Evolutionary conservation across 2,888 invertebrate genomes (phyloP).

Genomic region (Cosmia trapezina): DNA sequence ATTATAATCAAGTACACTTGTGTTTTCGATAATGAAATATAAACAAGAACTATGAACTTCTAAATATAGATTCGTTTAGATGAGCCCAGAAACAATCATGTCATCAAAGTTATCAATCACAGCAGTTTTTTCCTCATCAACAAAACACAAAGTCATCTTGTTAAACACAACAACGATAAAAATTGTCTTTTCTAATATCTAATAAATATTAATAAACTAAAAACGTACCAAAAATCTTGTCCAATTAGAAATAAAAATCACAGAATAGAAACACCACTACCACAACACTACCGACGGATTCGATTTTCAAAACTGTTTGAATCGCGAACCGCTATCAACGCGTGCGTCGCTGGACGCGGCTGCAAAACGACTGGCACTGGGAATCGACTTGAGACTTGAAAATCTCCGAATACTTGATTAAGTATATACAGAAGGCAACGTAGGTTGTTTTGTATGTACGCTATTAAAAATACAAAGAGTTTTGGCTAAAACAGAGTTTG

Average conservation of each 20-base stretch:
- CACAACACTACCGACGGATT: constrained; percentile 53
- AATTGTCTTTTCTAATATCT: background rate
- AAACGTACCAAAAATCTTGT: constrained; percentile 40
- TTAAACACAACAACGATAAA: background rate
- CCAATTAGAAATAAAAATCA: constrained; percentile 33
- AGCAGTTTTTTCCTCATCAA: constrained; percentile 48
- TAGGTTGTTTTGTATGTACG: constrained; percentile 24
- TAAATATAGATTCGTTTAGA: constrained; percentile 21
- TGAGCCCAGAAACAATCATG: constrained; percentile 3
- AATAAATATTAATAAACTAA: background rate
- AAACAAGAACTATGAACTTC: constrained; percentile 24
- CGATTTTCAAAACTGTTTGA: constrained; percentile 41
- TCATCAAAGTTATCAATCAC: constrained; percentile 47
- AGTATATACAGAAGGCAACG: constrained; percentile 10
- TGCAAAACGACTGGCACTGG: constrained; percentile 35
- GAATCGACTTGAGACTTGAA: constrained; percentile 10
- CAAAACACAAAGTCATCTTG: constrained; percentile 27
- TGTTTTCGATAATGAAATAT: constrained; percentile 2
- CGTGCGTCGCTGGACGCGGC: constrained; percentile 46
- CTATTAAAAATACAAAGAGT: constrained; percentile 17
- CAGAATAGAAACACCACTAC: constrained; percentile 40
- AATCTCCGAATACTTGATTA: constrained; percentile 49
- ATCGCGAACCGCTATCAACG: background rate
- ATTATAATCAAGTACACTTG: constrained; percentile 1
- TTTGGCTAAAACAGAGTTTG: background rate